Evolutionary conservation across 2,797 vertebrate genomes (phyloP).

Genomic region (Diplodus sargus): DNA sequence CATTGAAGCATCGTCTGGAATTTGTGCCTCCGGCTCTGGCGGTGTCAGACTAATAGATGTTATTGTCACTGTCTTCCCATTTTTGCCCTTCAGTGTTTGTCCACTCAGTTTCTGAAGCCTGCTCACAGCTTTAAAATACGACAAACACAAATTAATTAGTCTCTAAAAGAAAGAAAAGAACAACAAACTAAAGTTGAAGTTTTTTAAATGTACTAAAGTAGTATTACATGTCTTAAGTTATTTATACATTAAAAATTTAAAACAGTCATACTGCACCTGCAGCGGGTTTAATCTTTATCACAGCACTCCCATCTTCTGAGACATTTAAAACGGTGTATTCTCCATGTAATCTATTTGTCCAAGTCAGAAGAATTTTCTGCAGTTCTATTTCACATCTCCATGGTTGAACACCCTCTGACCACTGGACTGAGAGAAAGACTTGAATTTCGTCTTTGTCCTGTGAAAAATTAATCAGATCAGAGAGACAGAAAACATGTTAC

Average conservation of each 20-base stretch:
- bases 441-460: not conserved
- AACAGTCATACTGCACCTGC: slow-evolving; percentile 56
- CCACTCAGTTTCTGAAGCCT: not conserved
- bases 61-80: not conserved
- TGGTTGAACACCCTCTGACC: not conserved
- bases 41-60: not conserved
- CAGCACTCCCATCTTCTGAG: accelerated
- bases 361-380: slow-evolving; percentile 45
- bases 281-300: slow-evolving; percentile 8
- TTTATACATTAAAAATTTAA: not conserved
- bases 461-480: not conserved
- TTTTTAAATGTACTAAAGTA: too few relatives aligned
- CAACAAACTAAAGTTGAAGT: too few relatives aligned
- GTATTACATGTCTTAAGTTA: too few relatives aligned
- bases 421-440: slow-evolving; percentile 5
- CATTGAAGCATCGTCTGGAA: not conserved
- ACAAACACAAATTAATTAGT: not conserved
- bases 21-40: too few relatives aligned
- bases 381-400: accelerated
- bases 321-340: accelerated
- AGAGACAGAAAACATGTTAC: not conserved
- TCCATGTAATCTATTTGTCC: not conserved
- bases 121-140: slow-evolving; percentile 6
- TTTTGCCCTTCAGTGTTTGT: accelerated
- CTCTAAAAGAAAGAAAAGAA: not conserved